Evolutionary conservation across 2,888 invertebrate genomes (phyloP), one percentile per base, ranked within the genome.

Genomic region (Lydus trimaculatus): DNA sequence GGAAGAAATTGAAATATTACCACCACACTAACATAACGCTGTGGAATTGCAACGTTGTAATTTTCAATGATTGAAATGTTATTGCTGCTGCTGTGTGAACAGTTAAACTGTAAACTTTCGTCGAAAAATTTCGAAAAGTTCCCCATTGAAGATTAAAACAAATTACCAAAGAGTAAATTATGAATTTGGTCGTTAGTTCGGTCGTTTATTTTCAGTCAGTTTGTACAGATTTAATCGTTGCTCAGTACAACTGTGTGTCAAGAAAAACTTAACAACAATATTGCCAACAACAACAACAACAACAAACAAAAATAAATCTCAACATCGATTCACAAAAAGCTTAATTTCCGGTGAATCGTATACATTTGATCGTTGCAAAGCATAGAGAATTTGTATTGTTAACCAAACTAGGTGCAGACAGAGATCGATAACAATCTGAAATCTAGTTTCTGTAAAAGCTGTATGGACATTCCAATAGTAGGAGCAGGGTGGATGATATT

Each of bases 301-400:
- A 28, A 56, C 20, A 8, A 13, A 23, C 28, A 56, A 28, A n/a
- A 61, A 58, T 33, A 56, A 65, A 59, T 69, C 65, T 15, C 64
- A 31, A 56, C 48, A 61, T 63, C 61, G 61, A 65, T 62, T 61
- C n/a, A 61, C 58, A 62, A 69, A 69, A 69, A 65, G 13, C 52
- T 23, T 59, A 65, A 69, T 69, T 69, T 69, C 69, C 69, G 65
- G 65, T 62, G 39, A 62, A 68, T 61, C 4, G 68, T 65, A 68
- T 58, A 68, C 60, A 60, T 56, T 56, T 56, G 20, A 48, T 48
- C 20, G 48, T 20, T 48, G 48, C 25, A 13, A 56, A 6, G 25
- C 48, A 48, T 48, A 43, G 6, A 43, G 20, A 48, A 48, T 52
- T 52, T 15, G 56, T 56, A 56, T 56, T 56, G 28, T 56, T 7